Percentiles rank a stretch among this genome's conserved stretches.
Conservation (phyloP, 2,113 vertebrate species). For the Lathamus discolor region DNA sequence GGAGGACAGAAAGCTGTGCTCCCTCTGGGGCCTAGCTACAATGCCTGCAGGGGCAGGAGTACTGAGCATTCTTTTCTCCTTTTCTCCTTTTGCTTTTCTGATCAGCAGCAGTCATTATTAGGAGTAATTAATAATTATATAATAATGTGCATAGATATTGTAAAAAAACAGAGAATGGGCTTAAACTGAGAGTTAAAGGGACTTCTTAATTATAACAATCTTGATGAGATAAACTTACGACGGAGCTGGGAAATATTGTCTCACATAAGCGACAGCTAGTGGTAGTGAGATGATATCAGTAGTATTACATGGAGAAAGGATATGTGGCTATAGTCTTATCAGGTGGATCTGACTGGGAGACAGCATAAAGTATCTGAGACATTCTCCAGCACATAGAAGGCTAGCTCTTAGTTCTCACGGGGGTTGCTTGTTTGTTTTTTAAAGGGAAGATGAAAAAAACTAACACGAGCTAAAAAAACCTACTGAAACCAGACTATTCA, state of each 20-base stretch:
- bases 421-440: not conserved
- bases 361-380: not conserved
- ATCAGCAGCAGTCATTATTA: not conserved
- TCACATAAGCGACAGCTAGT: not conserved
- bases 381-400: not conserved
- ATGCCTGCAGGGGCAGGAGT: not conserved
- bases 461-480: not conserved
- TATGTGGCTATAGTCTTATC: not conserved
- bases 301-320: not conserved
- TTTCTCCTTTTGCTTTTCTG: not conserved
- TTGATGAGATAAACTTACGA: not conserved
- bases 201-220: not conserved
- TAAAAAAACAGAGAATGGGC: not conserved
- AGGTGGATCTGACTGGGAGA: not conserved
- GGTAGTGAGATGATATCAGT: not conserved
- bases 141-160: not conserved
- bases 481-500: not conserved
- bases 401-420: not conserved
- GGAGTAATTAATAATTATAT: not conserved
- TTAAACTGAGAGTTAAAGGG: not conserved
- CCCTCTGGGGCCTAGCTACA: not conserved
- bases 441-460: not conserved
- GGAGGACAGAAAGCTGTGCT: not conserved
- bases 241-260: not conserved
- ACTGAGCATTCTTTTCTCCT: not conserved